Conservation (phyloP, 2,113 vertebrate genomes). For the Geococcyx californianus region DNA sequence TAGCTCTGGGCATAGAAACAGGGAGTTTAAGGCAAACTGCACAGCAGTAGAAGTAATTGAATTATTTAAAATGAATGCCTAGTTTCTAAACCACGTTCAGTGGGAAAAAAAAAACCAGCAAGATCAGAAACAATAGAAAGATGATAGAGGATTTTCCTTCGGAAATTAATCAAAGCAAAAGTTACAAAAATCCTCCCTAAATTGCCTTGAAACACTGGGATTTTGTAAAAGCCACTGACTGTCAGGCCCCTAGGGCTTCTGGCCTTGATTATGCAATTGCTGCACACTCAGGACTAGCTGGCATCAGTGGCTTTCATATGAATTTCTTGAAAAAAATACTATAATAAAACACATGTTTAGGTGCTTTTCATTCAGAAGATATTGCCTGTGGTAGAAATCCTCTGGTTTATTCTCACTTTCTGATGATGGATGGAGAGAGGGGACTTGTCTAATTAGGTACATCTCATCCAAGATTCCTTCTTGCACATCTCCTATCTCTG, state of each 20-base stretch:
- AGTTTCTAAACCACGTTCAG: neutral
- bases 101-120: neutral
- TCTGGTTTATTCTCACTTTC: neutral
- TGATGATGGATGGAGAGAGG: neutral
- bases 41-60: conserved; percentile 17
- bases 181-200: neutral
- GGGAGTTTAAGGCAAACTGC: conserved; percentile 44
- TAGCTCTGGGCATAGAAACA: conserved; percentile 45
- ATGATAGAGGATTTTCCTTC: neutral
- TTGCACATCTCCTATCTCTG: conserved; percentile 21
- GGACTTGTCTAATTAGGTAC: conserved; percentile 2
- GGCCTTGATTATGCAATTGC: neutral
- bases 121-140: neutral
- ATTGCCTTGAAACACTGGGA: neutral
- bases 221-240: neutral
- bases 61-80: conserved; percentile 65
- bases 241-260: neutral
- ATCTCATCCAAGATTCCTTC: neutral
- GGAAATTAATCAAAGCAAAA: neutral
- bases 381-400: neutral
- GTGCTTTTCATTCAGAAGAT: neutral
- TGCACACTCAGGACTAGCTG: neutral
- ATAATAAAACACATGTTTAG: neutral
- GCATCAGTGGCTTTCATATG: neutral
- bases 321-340: neutral